Conservation (phyloP, 2,797 vertebrate species). For the Natrix natrix region DNA sequence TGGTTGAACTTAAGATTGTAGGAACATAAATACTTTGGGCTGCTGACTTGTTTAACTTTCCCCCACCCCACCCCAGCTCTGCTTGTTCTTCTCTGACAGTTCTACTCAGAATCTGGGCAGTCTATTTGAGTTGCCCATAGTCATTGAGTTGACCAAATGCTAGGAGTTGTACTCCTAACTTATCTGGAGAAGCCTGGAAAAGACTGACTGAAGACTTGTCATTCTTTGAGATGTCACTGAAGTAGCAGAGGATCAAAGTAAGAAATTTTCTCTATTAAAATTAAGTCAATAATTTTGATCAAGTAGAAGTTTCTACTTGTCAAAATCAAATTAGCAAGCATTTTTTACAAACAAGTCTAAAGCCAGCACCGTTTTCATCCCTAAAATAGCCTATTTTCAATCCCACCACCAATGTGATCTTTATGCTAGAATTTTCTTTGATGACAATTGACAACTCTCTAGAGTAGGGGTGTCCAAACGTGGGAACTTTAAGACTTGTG, state of each 20-base stretch:
- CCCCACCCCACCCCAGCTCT: too few relatives aligned
- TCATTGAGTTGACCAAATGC: background rate
- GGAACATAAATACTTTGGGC: too few relatives aligned
- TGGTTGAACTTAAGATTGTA: too few relatives aligned
- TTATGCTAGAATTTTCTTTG: background rate
- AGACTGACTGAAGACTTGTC: background rate
- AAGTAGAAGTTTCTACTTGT: background rate
- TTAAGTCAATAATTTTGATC: background rate
- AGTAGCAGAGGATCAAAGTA: background rate
- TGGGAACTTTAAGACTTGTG: too few relatives aligned
- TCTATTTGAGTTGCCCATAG: background rate
- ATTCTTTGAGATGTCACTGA: background rate
- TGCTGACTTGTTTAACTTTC: too few relatives aligned
- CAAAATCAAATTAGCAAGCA: background rate
- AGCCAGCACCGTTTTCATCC: background rate
- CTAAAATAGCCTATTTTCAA: background rate
- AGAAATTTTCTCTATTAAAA: background rate
- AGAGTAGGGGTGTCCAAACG: too few relatives aligned
- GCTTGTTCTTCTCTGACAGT: too few relatives aligned
- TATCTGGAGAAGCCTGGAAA: background rate
- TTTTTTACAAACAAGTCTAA: background rate
- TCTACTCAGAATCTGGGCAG: background rate
- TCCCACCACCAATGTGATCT: background rate
- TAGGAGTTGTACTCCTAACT: background rate
- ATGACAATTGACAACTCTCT: background rate